Conservation (phyloP, 2,113 vertebrate genomes). For the Hiodon alosoides region DNA sequence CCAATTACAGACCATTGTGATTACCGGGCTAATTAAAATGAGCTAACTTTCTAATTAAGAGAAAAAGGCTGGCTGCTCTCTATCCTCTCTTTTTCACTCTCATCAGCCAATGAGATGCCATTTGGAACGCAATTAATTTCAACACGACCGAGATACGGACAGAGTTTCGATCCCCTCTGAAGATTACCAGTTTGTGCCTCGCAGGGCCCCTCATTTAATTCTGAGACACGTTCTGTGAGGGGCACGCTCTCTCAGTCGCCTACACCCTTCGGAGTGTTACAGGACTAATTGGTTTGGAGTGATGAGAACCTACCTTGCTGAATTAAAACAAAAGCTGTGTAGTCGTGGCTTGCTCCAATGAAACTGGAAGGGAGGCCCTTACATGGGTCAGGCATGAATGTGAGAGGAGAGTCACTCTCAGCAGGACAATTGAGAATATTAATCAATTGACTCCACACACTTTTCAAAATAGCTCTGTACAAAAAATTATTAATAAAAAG, state of each 20-base stretch:
- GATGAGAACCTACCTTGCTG: background rate
- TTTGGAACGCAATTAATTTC: constrained; percentile 9
- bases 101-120: background rate
- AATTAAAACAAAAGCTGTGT: background rate
- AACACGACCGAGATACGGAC: background rate
- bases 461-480: too few relatives aligned
- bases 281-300: constrained; percentile 10
- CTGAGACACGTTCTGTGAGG: background rate
- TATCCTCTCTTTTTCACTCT: background rate
- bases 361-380: background rate
- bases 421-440: too few relatives aligned
- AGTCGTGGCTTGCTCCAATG: background rate
- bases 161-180: background rate
- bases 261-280: background rate
- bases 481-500: too few relatives aligned
- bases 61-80: background rate
- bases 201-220: background rate
- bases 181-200: background rate
- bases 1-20: constrained; percentile 1
- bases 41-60: constrained; percentile 16
- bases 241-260: background rate
- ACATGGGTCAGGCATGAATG: too few relatives aligned
- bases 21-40: constrained; percentile 9
- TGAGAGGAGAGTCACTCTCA: too few relatives aligned
- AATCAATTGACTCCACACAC: too few relatives aligned